Conservation (phyloP, 2,113 vertebrate species). For the Rhinolophus sinicus region DNA sequence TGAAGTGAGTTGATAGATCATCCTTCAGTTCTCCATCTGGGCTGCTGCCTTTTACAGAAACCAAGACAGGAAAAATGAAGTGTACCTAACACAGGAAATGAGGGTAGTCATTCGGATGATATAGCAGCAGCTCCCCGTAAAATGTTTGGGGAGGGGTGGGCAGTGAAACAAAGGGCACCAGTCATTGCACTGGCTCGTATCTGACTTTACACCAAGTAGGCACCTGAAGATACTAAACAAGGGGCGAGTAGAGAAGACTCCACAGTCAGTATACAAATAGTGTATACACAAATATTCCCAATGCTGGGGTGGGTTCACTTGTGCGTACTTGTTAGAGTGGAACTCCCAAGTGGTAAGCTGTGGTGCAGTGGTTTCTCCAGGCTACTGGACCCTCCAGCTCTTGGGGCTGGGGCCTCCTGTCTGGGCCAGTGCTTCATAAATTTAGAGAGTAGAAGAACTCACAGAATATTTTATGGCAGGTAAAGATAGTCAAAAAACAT, state of each 20-base stretch:
- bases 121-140: neutral
- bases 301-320: fast-evolving
- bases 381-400: neutral
- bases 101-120: neutral
- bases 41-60: neutral
- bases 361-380: fast-evolving
- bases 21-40: neutral
- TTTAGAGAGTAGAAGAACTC: neutral
- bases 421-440: neutral
- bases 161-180: neutral
- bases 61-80: neutral
- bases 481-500: neutral
- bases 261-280: neutral
- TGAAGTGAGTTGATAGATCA: neutral
- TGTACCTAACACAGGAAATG: neutral
- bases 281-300: neutral
- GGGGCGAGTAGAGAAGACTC: neutral
- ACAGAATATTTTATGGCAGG: neutral
- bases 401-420: neutral
- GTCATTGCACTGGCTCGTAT: neutral
- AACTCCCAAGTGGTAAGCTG: neutral
- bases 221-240: neutral
- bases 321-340: neutral
- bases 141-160: neutral
- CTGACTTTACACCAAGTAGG: neutral